Evolutionary conservation across 2,888 invertebrate genomes (phyloP), one percentile per base, ranked within the genome.

Genomic region (Glaucopsyche alexis): DNA sequence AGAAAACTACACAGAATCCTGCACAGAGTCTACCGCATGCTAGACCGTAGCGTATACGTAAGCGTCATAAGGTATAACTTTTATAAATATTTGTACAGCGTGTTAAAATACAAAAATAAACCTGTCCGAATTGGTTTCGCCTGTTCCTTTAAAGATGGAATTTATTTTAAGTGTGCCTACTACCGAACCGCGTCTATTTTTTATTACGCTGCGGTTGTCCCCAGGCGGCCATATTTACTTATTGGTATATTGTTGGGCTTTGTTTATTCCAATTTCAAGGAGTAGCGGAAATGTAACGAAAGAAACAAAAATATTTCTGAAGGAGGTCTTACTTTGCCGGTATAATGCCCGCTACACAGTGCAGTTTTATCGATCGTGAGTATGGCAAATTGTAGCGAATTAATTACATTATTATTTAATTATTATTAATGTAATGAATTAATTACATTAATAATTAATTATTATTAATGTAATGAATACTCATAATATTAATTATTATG

Each of bases 201-300:
- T 60, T 60, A 60, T 60, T 38, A 49, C 45, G 69, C 29, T 29
- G 49, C 69, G 69, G 69, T 49, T 29, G 69, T 69, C 69, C 47
- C 49, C 7, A 49, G 14, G 29, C 69, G 45, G 45, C 49, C 69
- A 47, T 69, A 69, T 69, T 69, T 69, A 49, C 47, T 47, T 69
- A 49, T 47, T 29, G 69, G 49, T 49, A 16, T 69, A 69, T 29
- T 47, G 69, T 13, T 38, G 47, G 14, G 19, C 47, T 69, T 49
- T 69, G 69, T 47, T 67, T 69, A 49, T 49, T 69, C 29, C 60
- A 60, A 60, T 60, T 60, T 60, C 60, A 60, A 60, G 14, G 29
- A 38, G 29, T 29, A 55, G 60, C 11, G 60, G 60, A 60, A 60
- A 60, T 60, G 60, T 60, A 60, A 60, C 29, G 2, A 13, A 60